Evolutionary conservation across 2,113 vertebrate genomes (phyloP).

Genomic region (Mesembrinibis cayennensis): DNA sequence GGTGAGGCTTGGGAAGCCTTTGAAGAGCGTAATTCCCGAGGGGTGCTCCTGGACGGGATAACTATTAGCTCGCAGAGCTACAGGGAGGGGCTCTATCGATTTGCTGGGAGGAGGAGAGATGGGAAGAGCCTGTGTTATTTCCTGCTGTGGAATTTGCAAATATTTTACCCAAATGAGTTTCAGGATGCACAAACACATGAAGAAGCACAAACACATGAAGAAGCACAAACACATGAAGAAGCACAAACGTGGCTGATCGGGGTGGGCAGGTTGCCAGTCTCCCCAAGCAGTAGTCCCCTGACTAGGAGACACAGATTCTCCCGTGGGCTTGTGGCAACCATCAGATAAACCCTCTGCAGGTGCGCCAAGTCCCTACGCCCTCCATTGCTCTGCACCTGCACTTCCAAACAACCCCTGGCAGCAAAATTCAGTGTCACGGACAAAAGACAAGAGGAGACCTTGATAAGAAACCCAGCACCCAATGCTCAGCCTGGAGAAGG

Average conservation of each 20-base stretch:
- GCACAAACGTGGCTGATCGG: accelerated
- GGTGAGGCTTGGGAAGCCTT: background rate
- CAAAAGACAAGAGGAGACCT: background rate
- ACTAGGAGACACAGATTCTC: background rate
- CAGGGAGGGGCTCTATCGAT: background rate
- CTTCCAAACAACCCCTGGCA: background rate
- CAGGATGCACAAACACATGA: background rate
- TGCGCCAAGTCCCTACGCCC: accelerated
- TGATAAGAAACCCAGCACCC: background rate
- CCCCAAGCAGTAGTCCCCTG: background rate
- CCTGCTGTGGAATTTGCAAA: background rate
- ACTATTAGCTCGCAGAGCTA: background rate
- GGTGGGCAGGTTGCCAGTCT: background rate
- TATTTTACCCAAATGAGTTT: background rate
- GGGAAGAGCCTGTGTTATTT: background rate
- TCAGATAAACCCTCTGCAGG: background rate
- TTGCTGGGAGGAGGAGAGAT: background rate
- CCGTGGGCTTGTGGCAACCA: background rate
- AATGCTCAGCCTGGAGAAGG: background rate
- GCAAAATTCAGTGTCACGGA: background rate
- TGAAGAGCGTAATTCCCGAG: background rate
- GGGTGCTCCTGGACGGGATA: background rate
- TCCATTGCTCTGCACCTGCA: accelerated
- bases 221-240: background rate
- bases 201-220: background rate